Percentiles rank a stretch among this genome's conserved stretches.
Evolutionary conservation across 2,797 vertebrate genomes (phyloP).

Genomic region (Decapterus maruadsi): DNA sequence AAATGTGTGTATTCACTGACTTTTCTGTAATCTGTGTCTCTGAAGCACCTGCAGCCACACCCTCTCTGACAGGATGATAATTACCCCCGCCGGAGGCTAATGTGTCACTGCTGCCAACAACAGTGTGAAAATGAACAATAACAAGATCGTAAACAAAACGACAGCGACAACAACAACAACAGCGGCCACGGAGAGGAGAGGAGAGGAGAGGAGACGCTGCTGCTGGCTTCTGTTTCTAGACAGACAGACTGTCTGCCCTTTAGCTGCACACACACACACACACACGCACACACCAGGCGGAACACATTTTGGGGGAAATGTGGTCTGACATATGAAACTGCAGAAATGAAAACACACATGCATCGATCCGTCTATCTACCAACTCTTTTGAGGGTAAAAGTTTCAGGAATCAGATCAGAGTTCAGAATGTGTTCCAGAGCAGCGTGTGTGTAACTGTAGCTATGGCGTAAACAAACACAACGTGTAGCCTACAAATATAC

Average conservation of each 20-base stretch:
- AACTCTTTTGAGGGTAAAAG: too few species aligned
- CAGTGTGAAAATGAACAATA: background rate
- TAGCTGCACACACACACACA: slow-evolving; percentile 29
- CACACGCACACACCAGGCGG: background rate
- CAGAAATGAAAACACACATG: background rate
- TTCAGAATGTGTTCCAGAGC: background rate
- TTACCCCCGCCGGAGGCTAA: slow-evolving; percentile 1
- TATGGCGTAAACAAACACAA: background rate
- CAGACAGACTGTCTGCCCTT: slow-evolving; percentile 61
- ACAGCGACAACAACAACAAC: slow-evolving; percentile 19
- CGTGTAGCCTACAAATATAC: too few species aligned
- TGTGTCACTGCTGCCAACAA: slow-evolving; percentile 19
- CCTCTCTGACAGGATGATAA: background rate
- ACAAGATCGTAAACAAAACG: background rate
- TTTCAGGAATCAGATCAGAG: background rate
- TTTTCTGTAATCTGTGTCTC: background rate
- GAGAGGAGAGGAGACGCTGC: background rate
- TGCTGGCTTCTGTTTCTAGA: slow-evolving; percentile 57
- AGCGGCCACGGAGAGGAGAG: slow-evolving; percentile 22
- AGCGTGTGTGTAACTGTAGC: background rate
- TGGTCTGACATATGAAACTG: slow-evolving; percentile 17
- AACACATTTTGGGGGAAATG: slow-evolving; percentile 23
- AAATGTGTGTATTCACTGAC: slow-evolving; percentile 2
- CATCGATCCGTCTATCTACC: too few species aligned
- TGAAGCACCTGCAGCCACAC: slow-evolving; percentile 30